Conservation (phyloP, 2,888 invertebrate species). For the Mythimna ferrago region DNA sequence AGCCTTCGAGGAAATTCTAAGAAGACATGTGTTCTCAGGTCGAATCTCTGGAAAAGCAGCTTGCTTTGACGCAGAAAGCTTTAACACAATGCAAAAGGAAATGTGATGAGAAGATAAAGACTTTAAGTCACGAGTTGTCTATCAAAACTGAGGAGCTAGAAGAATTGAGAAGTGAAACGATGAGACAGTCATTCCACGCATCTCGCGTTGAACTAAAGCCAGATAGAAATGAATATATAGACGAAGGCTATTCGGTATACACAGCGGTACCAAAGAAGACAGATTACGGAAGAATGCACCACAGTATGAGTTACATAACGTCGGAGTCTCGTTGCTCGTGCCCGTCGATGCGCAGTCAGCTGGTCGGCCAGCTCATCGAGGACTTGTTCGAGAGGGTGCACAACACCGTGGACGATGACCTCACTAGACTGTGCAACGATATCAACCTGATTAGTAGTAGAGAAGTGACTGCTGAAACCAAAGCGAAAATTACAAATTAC, state of each 20-base stretch:
- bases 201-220: constrained; percentile 86
- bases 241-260: constrained; percentile 87
- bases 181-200: constrained; percentile 85
- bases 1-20: constrained; percentile 78
- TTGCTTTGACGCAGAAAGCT: constrained; percentile 89
- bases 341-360: constrained; percentile 86
- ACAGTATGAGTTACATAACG: constrained; percentile 87
- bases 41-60: constrained; percentile 91
- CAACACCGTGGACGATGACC: constrained; percentile 83
- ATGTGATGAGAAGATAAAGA: constrained; percentile 90
- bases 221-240: constrained; percentile 86
- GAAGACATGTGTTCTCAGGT: constrained; percentile 89
- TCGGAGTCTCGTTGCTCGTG: constrained; percentile 86
- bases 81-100: constrained; percentile 89
- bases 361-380: constrained; percentile 87
- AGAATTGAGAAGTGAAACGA: constrained; percentile 85
- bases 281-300: constrained; percentile 87
- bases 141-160: constrained; percentile 89
- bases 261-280: constrained; percentile 88
- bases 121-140: constrained; percentile 91
- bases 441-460: constrained; percentile 77
- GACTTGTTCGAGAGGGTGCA: constrained; percentile 87
- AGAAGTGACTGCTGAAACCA: constrained; percentile 83
- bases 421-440: constrained; percentile 83
- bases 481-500: constrained; percentile 89